These are phyloP conservation scores for Chionomys nivalis DNA, from an alignment of 2,113 vertebrate genomes.

Conservation along the genomic window DNA sequence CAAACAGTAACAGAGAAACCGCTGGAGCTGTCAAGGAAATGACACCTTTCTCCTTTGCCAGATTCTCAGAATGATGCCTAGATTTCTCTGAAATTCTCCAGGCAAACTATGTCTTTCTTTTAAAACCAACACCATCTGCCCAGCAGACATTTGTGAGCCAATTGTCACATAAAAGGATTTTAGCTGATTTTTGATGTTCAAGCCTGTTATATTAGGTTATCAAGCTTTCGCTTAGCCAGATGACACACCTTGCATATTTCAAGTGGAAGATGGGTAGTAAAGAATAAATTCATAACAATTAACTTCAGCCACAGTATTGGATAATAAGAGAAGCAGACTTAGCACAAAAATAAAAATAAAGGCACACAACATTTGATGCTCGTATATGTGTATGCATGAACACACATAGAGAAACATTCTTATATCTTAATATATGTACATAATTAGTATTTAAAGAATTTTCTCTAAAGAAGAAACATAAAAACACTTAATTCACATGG, in stretches of 20 bases:
- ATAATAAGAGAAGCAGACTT: not conserved
- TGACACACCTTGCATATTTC: conserved; percentile 67
- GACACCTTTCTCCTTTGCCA: conserved; percentile 86
- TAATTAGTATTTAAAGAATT: not conserved
- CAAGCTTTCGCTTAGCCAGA: conserved; percentile 77
- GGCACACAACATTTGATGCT: not conserved
- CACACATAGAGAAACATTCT: not conserved
- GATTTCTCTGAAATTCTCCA: conserved; percentile 84
- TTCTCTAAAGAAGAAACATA: not conserved
- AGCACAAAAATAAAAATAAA: conserved; percentile 49
- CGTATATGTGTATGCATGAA: not conserved
- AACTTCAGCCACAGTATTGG: conserved; percentile 1
- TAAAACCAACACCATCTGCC: conserved; percentile 85
- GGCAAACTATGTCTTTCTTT: conserved; percentile 81
- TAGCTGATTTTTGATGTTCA: conserved; percentile 80
- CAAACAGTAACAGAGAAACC: conserved; percentile 83
- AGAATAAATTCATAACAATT: conserved; percentile 25
- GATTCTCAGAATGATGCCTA: conserved; percentile 83
- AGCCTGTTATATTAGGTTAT: conserved; percentile 79
- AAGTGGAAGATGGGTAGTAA: conserved; percentile 58
- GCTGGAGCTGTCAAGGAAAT: conserved; percentile 82
- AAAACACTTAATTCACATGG: not conserved
- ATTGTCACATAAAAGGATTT: conserved; percentile 81
- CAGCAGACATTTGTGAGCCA: conserved; percentile 75
- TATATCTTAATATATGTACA: not conserved